Conservation (phyloP, 2,797 vertebrate genomes). For the Pseudochirops cupreus region DNA sequence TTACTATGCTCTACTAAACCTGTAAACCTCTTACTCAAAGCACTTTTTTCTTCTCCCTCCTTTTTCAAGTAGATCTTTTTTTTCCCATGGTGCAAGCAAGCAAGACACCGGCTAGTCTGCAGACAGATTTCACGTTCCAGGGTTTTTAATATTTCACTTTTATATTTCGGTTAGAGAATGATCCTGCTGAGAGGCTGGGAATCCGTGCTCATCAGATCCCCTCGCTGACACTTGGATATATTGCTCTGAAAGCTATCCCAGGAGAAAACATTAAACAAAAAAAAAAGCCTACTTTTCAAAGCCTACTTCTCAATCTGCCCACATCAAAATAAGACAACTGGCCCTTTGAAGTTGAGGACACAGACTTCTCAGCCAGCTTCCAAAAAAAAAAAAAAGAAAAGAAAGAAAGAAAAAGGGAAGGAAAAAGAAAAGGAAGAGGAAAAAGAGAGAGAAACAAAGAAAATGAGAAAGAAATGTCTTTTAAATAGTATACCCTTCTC, state of each 20-base stretch:
- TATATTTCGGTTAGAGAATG: conserved; percentile 86
- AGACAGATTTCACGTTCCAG: conserved; percentile 84
- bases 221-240: conserved; percentile 86
- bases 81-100: conserved; percentile 74
- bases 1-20: conserved; percentile 89
- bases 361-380: conserved; percentile 83
- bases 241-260: conserved; percentile 85
- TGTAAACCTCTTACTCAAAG: conserved; percentile 85
- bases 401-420: rapidly evolving
- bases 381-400: conserved; percentile 70
- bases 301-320: conserved; percentile 87
- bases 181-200: conserved; percentile 88
- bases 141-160: conserved; percentile 90
- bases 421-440: rapidly evolving
- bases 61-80: conserved; percentile 79
- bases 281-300: conserved; percentile 86
- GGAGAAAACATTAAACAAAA: conserved; percentile 89
- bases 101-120: conserved; percentile 78
- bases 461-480: conserved; percentile 74
- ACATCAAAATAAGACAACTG: conserved; percentile 90
- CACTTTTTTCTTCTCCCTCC: conserved; percentile 78
- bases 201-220: conserved; percentile 83
- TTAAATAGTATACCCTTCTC: conserved; percentile 80
- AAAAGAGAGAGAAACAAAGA: not conserved
- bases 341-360: conserved; percentile 88